Evolutionary conservation across 2,797 vertebrate genomes (phyloP).

Genomic region (Cottoperca gobio): DNA sequence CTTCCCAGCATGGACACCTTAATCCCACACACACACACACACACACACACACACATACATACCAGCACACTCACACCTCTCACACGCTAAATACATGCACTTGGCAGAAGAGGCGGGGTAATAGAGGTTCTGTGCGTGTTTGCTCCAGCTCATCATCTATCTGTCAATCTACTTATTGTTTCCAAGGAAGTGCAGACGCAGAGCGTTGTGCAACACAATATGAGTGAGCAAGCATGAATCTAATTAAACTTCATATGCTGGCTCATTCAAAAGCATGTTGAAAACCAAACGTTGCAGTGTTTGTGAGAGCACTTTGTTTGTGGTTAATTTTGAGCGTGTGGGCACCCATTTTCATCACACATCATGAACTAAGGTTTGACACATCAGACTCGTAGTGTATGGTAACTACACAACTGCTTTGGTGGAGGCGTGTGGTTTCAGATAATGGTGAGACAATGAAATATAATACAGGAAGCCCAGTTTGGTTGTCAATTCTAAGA

Average conservation of each 20-base stretch:
- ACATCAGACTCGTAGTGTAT: neutral
- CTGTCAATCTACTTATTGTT: constrained; percentile 54
- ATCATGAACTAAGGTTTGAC: constrained; percentile 14
- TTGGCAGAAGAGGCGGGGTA: constrained; percentile 43
- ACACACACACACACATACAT: constrained; percentile 17
- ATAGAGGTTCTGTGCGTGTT: constrained; percentile 37
- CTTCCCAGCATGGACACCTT: constrained; percentile 56
- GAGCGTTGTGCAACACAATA: constrained; percentile 61
- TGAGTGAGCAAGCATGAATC: constrained; percentile 57
- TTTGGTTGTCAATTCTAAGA: constrained; percentile 6
- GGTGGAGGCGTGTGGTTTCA: constrained; percentile 5
- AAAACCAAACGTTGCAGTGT: constrained; percentile 47
- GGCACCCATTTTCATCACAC: constrained; percentile 17
- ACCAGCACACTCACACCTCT: constrained; percentile 8
- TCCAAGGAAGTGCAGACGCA: constrained; percentile 62
- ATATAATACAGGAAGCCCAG: constrained; percentile 11
- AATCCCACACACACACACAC: constrained; percentile 15
- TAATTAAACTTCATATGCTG: constrained; percentile 50
- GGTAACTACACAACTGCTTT: neutral
- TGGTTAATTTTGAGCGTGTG: constrained; percentile 31
- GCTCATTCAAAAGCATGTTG: constrained; percentile 65
- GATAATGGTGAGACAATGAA: constrained; percentile 2
- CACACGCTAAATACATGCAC: constrained; percentile 31
- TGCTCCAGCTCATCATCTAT: constrained; percentile 57
- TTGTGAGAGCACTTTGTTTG: constrained; percentile 35